These are phyloP conservation scores for Chloroceryle inda DNA, from an alignment of 2,797 vertebrate genomes.

Conservation along the genomic window DNA sequence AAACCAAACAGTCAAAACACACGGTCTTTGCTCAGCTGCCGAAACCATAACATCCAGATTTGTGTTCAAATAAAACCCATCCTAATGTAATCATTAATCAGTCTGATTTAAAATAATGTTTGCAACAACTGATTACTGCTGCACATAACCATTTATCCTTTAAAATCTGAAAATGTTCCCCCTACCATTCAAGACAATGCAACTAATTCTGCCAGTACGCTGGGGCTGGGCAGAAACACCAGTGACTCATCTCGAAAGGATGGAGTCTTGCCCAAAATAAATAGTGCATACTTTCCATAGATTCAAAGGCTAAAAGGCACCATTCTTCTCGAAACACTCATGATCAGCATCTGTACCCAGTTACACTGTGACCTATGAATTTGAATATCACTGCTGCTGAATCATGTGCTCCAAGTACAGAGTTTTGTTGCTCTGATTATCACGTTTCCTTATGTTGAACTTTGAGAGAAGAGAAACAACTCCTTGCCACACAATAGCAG, in stretches of 20 bases:
- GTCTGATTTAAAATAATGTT: slow-evolving; percentile 28
- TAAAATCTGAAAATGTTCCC: slow-evolving; percentile 29
- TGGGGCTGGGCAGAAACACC: neutral
- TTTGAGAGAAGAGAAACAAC: neutral
- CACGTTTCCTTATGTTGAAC: neutral
- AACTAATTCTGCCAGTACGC: neutral
- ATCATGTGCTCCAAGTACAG: neutral
- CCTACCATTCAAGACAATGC: slow-evolving; percentile 35
- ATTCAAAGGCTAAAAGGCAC: neutral
- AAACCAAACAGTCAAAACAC: slow-evolving; percentile 27
- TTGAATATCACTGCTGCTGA: neutral
- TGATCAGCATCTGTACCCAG: neutral
- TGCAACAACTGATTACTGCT: slow-evolving; percentile 34
- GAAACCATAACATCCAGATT: slow-evolving; percentile 22
- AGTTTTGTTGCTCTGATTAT: neutral
- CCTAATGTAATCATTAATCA: slow-evolving; percentile 46
- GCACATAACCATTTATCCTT: slow-evolving; percentile 7
- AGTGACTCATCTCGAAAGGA: neutral
- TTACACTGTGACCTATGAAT: neutral
- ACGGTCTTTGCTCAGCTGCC: neutral
- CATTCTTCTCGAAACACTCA: neutral
- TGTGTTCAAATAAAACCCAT: slow-evolving; percentile 24
- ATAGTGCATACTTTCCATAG: neutral
- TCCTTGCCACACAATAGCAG: neutral
- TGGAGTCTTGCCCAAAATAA: neutral